Evolutionary conservation across 2,113 vertebrate genomes (phyloP), one percentile per base, ranked within the genome.

Genomic region (Ciconia stormi): DNA sequence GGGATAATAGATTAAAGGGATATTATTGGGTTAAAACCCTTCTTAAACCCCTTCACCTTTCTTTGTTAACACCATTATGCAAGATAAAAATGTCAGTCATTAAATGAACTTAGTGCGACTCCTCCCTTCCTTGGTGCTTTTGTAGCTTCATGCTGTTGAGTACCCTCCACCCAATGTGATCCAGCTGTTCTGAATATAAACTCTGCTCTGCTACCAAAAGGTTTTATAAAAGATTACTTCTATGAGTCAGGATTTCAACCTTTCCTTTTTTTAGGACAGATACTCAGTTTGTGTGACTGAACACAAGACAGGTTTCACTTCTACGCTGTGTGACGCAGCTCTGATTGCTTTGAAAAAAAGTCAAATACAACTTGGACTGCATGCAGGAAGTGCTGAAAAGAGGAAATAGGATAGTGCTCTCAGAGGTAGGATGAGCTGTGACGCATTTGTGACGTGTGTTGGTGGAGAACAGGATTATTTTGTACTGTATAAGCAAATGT

Each of bases 1-100:
- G 78, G 87, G 89, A 95, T 97, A 82, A 91, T 36, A 94, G 93
- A 93, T 96, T 97, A 96, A 90, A 88, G 89, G 78, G 96, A 77
- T 97, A 95, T 96, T 94, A 91, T 85, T 95, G 89, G 93, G 71
- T 93, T 97, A 95, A 95, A 85, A 15, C 49, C 93, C 62, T 91
- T 77, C 93, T 85, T 95, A 97, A 97, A 82, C 58, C 71, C 44
- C 84, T 91, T 95, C 82, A 89, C 94, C 93, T 85, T 91, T 91
- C 63, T 50, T 87, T 93, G 73, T 80, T 95, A 95, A 94, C 18
- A 3, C 84, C 1, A 59, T 97, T 97, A 97, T 50, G 87, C 61
- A 93, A 97, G 91, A 56, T 53, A 44, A 85, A 87, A 87, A 84
- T 73, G 78, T 80, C 87, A 93, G 32, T 55, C 59, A 13, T 70